Evolutionary conservation across 2,113 vertebrate genomes (phyloP).

Genomic region (Aegotheles bennettii): DNA sequence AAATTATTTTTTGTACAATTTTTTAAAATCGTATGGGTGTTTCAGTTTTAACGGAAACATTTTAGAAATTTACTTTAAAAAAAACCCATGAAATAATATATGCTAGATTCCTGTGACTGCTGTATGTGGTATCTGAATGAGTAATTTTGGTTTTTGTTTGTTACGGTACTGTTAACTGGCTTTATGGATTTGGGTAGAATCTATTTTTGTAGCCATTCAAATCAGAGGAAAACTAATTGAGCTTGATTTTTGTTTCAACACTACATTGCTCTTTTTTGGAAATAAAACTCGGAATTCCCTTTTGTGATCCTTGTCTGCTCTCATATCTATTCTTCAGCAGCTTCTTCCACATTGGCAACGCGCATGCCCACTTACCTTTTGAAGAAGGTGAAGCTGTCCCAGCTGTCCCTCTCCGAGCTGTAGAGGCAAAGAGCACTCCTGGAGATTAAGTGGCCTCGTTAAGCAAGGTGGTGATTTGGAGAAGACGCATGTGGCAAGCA

Average conservation of each 20-base stretch:
- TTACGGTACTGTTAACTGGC: conserved; percentile 27
- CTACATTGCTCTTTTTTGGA: background rate
- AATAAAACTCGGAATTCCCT: conserved; percentile 55
- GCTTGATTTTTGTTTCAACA: conserved; percentile 36
- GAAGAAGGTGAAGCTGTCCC: background rate
- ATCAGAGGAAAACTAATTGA: conserved; percentile 46
- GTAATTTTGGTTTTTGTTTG: background rate
- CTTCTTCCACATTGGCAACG: background rate
- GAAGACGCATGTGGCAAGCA: background rate
- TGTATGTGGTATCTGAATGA: conserved; percentile 69
- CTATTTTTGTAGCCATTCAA: conserved; percentile 44
- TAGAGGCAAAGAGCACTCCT: background rate
- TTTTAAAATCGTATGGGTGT: conserved; percentile 73
- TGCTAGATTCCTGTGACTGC: conserved; percentile 79
- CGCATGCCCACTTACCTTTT: background rate
- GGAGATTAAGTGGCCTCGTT: background rate
- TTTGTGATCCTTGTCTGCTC: conserved; percentile 35
- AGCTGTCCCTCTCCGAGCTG: background rate
- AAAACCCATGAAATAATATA: conserved; percentile 68
- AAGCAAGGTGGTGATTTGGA: background rate
- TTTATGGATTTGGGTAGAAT: conserved; percentile 43
- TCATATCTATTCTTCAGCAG: background rate
- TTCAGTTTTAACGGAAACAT: conserved; percentile 70
- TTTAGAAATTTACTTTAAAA: conserved; percentile 81
- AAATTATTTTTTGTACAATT: conserved; percentile 69